phyloP scores from a whole-genome alignment of 2,888 invertebrate genomes.

The Pammene fasciana region DNA sequence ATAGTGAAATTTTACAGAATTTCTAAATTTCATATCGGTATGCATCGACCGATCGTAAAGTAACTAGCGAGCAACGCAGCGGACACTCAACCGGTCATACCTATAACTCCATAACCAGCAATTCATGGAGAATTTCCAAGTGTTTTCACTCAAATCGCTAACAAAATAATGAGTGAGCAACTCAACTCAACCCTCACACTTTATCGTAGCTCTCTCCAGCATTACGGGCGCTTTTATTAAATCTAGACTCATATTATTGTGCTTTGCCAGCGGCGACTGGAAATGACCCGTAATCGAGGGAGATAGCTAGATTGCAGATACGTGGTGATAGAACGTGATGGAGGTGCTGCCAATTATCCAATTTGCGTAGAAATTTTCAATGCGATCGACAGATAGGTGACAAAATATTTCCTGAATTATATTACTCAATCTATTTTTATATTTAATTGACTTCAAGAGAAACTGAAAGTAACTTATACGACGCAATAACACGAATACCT shows the following conservation, averaged over 20 bases:
- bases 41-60: constrained; percentile 29
- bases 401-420: not conserved
- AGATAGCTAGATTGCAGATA: constrained; percentile 56
- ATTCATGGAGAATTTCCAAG: constrained; percentile 71
- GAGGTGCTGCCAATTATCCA: constrained; percentile 54
- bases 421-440: not conserved
- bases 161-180: constrained; percentile 72
- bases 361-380: constrained; percentile 51
- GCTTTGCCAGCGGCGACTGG: constrained; percentile 62
- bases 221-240: constrained; percentile 67
- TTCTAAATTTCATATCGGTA: constrained; percentile 32
- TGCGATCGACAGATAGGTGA: constrained; percentile 21
- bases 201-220: constrained; percentile 69
- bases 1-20: not conserved
- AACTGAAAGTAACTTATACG: too few relatives aligned
- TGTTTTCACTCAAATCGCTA: constrained; percentile 74
- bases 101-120: constrained; percentile 63
- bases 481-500: too few relatives aligned
- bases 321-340: constrained; percentile 52
- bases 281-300: constrained; percentile 61
- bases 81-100: constrained; percentile 39
- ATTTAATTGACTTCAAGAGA: too few relatives aligned
- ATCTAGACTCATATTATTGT: constrained; percentile 70
- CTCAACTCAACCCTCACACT: constrained; percentile 66
- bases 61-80: constrained; percentile 27